Evolutionary conservation across 2,113 vertebrate species (phyloP).

Genomic region (Myocastor coypus): DNA sequence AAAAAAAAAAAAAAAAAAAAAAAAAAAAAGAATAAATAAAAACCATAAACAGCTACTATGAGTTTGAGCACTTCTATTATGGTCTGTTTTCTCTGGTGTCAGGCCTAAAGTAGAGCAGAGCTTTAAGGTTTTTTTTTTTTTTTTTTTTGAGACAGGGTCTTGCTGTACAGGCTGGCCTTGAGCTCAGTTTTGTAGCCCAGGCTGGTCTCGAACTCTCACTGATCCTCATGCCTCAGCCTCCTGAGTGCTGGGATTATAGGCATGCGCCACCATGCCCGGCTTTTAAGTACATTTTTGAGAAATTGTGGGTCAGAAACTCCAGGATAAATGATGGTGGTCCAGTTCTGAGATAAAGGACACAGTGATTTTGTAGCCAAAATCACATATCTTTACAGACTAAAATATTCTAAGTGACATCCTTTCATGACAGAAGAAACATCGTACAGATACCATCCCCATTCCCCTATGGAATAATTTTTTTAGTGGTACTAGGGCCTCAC

Average conservation of each 20-base stretch:
- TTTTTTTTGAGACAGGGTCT: too few species aligned
- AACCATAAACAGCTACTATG: neutral
- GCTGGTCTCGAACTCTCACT: too few species aligned
- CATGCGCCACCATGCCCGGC: too few species aligned
- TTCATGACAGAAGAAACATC: conserved; percentile 4
- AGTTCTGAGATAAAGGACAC: neutral
- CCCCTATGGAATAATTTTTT: neutral
- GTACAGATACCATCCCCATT: neutral
- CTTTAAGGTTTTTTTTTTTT: too few species aligned
- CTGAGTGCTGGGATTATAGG: too few species aligned
- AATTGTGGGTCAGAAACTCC: neutral
- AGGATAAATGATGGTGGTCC: neutral
- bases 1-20: too few species aligned
- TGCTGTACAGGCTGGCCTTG: too few species aligned
- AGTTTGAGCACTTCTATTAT: neutral
- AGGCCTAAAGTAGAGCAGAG: neutral
- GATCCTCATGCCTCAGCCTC: too few species aligned
- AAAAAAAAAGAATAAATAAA: too few species aligned
- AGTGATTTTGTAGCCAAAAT: neutral
- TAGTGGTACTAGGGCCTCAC: neutral
- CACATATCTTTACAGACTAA: neutral
- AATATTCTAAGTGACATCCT: neutral
- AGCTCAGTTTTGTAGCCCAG: too few species aligned
- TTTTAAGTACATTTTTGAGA: conserved; percentile 26
- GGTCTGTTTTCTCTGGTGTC: neutral